Evolutionary conservation across 2,888 invertebrate species (phyloP).

Genomic region (Crossocerus cetratus): DNA sequence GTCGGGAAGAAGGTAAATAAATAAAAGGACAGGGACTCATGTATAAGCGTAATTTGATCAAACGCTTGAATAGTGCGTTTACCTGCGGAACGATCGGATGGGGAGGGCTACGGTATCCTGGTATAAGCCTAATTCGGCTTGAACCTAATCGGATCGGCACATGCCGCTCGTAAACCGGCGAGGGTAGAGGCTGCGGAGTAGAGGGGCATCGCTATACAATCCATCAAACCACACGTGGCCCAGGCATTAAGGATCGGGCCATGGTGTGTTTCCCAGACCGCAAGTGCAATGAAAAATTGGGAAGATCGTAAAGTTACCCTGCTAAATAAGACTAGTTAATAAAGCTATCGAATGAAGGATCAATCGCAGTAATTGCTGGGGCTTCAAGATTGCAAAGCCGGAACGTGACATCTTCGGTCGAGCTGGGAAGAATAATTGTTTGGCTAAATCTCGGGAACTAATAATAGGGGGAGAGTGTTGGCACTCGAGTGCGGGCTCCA

Average conservation of each 20-base stretch:
- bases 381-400: background rate
- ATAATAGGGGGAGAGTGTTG: conserved; percentile 5
- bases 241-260: conserved; percentile 51
- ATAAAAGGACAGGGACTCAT: background rate
- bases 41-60: conserved; percentile 11
- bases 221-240: conserved; percentile 32
- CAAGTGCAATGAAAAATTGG: too few relatives aligned
- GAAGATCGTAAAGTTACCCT: background rate
- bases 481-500: conserved; percentile 7
- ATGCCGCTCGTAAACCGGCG: conserved; percentile 60
- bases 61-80: conserved; percentile 1
- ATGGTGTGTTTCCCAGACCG: too few relatives aligned
- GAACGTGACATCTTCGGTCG: conserved; percentile 1
- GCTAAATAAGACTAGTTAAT: background rate
- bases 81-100: conserved; percentile 3
- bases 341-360: background rate
- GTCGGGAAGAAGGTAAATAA: background rate
- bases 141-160: conserved; percentile 53
- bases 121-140: conserved; percentile 51
- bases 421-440: conserved; percentile 2
- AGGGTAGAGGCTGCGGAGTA: too few relatives aligned
- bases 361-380: background rate
- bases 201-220: conserved; percentile 32
- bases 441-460: background rate
- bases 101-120: conserved; percentile 15